Percentiles rank a stretch among this genome's conserved stretches.
Evolutionary conservation across 2,113 vertebrate species (phyloP).

Genomic region (Ophiodon elongatus): DNA sequence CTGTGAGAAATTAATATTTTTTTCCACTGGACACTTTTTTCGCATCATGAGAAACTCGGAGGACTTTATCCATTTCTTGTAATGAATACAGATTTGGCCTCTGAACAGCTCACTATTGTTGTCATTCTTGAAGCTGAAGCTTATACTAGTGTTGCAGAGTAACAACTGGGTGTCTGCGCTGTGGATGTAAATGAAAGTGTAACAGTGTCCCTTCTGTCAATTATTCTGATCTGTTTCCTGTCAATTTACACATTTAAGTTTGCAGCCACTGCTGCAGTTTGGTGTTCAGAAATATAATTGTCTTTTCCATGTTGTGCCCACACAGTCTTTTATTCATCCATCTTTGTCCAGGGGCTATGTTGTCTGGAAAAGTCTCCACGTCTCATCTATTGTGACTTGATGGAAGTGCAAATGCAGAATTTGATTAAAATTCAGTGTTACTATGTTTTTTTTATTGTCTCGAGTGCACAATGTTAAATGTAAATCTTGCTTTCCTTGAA

Average conservation of each 20-base stretch:
- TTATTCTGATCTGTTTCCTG: not conserved
- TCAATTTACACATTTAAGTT: slow-evolving; percentile 10
- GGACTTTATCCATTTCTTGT: not conserved
- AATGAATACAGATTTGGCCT: not conserved
- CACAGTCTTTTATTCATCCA: slow-evolving; percentile 17
- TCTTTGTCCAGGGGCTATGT: not conserved
- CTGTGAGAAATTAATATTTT: not conserved
- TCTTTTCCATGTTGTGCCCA: slow-evolving; percentile 14
- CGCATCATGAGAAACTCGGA: not conserved
- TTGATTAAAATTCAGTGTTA: not conserved
- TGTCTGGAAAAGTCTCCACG: not conserved
- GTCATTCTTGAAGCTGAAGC: not conserved
- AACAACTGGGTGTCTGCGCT: not conserved
- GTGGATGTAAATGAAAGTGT: slow-evolving; percentile 39
- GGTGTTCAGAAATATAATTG: not conserved
- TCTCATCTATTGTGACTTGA: not conserved
- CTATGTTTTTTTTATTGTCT: not conserved
- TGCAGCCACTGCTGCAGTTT: not conserved
- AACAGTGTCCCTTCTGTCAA: not conserved
- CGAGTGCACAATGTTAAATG: not conserved
- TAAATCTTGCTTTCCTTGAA: not conserved
- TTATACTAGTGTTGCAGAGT: not conserved
- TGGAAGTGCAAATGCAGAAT: not conserved
- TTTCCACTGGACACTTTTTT: not conserved
- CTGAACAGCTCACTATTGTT: not conserved